Evolutionary conservation across 2,888 invertebrate genomes (phyloP).

Genomic region (Clivina fossor): DNA sequence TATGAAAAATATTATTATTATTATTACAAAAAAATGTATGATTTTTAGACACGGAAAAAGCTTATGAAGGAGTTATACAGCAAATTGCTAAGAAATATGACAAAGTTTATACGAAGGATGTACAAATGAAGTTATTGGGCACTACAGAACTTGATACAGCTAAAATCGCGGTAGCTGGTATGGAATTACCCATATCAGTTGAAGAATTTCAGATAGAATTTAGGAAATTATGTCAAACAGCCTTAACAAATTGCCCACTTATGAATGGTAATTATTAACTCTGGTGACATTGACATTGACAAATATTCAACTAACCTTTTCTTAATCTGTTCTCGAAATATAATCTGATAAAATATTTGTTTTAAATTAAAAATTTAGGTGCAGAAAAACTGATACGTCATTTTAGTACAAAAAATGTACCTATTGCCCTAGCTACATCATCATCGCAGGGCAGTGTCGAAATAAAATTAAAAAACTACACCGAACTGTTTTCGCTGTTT

Average conservation of each 20-base stretch:
- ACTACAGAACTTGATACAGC: slow-evolving; percentile 57
- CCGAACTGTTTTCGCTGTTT: slow-evolving; percentile 22
- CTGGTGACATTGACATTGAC: too few relatives aligned
- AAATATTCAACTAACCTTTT: too few relatives aligned
- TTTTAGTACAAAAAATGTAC: slow-evolving; percentile 67
- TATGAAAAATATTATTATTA: background rate
- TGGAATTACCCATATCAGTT: slow-evolving; percentile 62
- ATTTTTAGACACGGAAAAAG: slow-evolving; percentile 73
- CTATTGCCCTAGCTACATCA: slow-evolving; percentile 81
- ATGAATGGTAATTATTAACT: slow-evolving; percentile 58
- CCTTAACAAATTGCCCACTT: slow-evolving; percentile 60
- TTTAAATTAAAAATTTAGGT: slow-evolving; percentile 56
- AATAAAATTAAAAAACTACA: slow-evolving; percentile 62
- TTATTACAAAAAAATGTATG: slow-evolving; percentile 4
- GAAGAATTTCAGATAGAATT: slow-evolving; percentile 62
- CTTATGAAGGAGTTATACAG: slow-evolving; percentile 75
- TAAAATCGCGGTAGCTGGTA: slow-evolving; percentile 56
- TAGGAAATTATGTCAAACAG: slow-evolving; percentile 51
- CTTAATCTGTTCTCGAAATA: slow-evolving; percentile 2
- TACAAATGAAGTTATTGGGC: slow-evolving; percentile 59
- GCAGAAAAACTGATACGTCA: slow-evolving; percentile 74
- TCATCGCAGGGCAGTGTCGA: slow-evolving; percentile 69
- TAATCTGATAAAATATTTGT: background rate
- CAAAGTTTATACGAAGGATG: slow-evolving; percentile 74
- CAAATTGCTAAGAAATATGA: slow-evolving; percentile 71